Base-by-base conservation (phyloP, 1,140 invertebrate species). In the Neotoxoptera formosana region DNA sequence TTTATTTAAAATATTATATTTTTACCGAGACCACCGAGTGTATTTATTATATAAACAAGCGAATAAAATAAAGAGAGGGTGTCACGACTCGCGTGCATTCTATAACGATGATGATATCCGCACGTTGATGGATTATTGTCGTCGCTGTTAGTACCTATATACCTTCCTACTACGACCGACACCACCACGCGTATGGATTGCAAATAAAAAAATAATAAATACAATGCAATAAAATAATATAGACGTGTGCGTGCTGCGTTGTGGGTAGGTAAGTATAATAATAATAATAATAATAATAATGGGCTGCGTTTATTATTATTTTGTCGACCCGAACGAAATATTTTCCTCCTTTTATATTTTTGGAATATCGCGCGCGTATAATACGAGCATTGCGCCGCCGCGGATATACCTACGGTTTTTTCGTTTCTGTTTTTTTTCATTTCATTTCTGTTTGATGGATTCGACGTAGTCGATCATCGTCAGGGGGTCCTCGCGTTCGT, bases 391-490 rank as follows among this genome's bases (percentile, higher is more conserved):
- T 67, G 60, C 36, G n/a, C n/a, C n/a, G n/a, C n/a, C n/a, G 56
- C 36, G 34, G 30, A 60, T 45, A 45, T 47, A n/a, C n/a, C n/a
- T n/a, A 41, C 41, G 14, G 41, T 11, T 86, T 87, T 87, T 60
- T 30, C 25, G 2, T 47, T 14, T 45, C 2, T 36, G 7, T 45
- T 45, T 90, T 41, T 90, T 47, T 60, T 56, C 36, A n/a, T n/a
- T n/a, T n/a, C 60, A 47, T 51, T 81, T 92, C 36, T 36, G 56
- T 53, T 84, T 93, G 81, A 86, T 93, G 91, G 76, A 83, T 92
- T 92, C 67, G 90, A 86, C 81, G 81, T 84, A 93, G 91, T 93
- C 91, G 41, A 93, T 93, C 91, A 93, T 86, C 91, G 91, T 93
- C 91, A 86, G 91, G 91, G 76, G 91, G 91, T 86, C 91, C 76